Evolutionary conservation across 2,797 vertebrate species (phyloP).

Genomic region (Psittacula derbiana): DNA sequence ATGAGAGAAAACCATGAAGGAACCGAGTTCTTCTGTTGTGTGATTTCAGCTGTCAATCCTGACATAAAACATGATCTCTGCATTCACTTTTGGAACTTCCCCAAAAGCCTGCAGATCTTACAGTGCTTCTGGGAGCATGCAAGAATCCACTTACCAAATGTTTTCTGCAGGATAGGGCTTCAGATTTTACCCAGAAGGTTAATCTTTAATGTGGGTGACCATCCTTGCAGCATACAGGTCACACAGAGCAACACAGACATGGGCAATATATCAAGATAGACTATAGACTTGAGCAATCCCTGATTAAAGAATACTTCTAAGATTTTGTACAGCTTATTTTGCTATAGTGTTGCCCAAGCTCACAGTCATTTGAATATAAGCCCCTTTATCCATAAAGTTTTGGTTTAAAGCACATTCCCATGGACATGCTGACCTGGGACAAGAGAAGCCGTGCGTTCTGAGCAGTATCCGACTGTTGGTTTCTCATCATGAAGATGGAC

Average conservation of each 20-base stretch:
- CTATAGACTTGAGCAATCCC: not conserved
- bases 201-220: not conserved
- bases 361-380: not conserved
- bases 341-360: not conserved
- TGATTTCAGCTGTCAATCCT: not conserved
- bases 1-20: not conserved
- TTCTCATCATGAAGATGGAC: not conserved
- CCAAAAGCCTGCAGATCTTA: not conserved
- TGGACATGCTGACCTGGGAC: not conserved
- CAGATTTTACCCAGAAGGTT: not conserved
- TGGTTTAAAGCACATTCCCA: not conserved
- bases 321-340: not conserved
- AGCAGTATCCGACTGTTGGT: not conserved
- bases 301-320: not conserved
- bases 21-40: not conserved
- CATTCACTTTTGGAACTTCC: not conserved
- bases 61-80: not conserved
- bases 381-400: not conserved
- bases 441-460: rapidly evolving
- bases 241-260: not conserved
- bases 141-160: not conserved
- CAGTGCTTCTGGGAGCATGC: rapidly evolving
- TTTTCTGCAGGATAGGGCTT: not conserved
- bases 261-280: not conserved
- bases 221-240: not conserved